Percentiles rank a stretch among this genome's conserved stretches.
phyloP scores from a whole-genome alignment of 2,888 invertebrate species.

The Nomada flava region DNA sequence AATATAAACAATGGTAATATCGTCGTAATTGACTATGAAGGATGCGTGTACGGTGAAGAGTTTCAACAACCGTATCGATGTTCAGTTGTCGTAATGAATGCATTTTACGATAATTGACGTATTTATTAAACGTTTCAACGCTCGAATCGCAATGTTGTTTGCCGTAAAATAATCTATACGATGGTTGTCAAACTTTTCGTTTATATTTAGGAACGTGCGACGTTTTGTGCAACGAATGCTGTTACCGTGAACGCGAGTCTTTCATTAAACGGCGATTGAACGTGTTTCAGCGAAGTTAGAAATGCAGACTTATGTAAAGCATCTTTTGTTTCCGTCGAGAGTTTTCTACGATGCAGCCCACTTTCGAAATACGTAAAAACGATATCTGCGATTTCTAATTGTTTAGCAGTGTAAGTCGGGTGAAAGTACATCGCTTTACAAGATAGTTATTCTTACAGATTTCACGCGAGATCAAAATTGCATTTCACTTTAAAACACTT shows the following conservation, averaged over 20 bases:
- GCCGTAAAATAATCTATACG: too few species aligned
- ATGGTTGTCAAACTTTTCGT: too few species aligned
- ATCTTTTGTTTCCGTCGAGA: background rate
- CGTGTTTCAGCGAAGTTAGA: too few species aligned
- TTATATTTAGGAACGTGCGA: too few species aligned
- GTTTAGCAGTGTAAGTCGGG: slow-evolving; percentile 20
- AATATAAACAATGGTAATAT: slow-evolving; percentile 43
- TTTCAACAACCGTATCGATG: slow-evolving; percentile 11
- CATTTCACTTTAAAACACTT: background rate
- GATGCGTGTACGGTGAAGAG: slow-evolving; percentile 1
- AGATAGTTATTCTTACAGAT: slow-evolving; percentile 18
- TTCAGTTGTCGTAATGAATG: background rate
- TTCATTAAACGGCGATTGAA: too few species aligned
- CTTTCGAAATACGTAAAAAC: slow-evolving; percentile 48
- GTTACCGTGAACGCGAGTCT: too few species aligned
- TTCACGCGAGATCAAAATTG: slow-evolving; percentile 18
- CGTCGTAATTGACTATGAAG: slow-evolving; percentile 27
- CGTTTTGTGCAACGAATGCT: too few species aligned
- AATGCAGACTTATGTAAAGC: background rate
- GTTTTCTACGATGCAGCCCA: slow-evolving; percentile 14
- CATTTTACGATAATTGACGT: background rate
- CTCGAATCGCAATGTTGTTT: too few species aligned
- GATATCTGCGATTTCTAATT: slow-evolving; percentile 51
- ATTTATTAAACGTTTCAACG: background rate
- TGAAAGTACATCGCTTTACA: slow-evolving; percentile 35